Conservation (phyloP, 1,140 invertebrate species). For the Gryllus bimaculatus region DNA sequence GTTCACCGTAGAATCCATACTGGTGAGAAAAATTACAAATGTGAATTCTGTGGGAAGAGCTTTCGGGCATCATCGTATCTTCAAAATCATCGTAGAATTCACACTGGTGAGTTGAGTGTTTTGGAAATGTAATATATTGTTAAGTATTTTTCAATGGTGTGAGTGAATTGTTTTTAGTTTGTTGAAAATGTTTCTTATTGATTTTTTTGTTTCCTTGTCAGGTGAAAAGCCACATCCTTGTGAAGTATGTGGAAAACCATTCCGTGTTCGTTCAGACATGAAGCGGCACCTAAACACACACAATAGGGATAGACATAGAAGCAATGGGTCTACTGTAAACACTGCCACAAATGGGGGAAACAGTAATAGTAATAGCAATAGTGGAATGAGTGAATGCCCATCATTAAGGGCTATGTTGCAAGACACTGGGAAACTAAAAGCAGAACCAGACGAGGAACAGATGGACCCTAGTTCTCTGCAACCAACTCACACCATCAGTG, state of each 20-base stretch:
- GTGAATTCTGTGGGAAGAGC: slow-evolving; percentile 72
- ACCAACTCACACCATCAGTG: slow-evolving; percentile 6
- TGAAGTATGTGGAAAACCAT: slow-evolving; percentile 67
- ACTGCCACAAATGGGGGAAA: not conserved
- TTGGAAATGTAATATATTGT: not conserved
- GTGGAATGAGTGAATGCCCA: not conserved
- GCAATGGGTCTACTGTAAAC: not conserved
- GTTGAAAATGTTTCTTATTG: not conserved
- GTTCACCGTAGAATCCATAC: slow-evolving; percentile 84
- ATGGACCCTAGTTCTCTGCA: slow-evolving; percentile 6
- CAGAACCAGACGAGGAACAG: slow-evolving; percentile 13
- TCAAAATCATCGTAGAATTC: slow-evolving; percentile 80
- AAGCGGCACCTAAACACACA: slow-evolving; percentile 80
- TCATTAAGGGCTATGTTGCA: not conserved
- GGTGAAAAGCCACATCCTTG: slow-evolving; percentile 75
- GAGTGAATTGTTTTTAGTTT: not conserved
- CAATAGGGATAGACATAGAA: slow-evolving; percentile 35
- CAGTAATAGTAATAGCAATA: slow-evolving; percentile 13
- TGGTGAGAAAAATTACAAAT: slow-evolving; percentile 79
- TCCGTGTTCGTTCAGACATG: slow-evolving; percentile 77
- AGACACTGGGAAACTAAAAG: slow-evolving; percentile 3
- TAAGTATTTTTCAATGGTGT: not conserved
- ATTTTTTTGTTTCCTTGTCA: slow-evolving; percentile 29
- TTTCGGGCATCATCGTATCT: slow-evolving; percentile 79
- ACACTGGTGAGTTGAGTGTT: slow-evolving; percentile 53